Evolutionary conservation across 2,888 invertebrate species (phyloP).

Genomic region (Hetaerina titia): DNA sequence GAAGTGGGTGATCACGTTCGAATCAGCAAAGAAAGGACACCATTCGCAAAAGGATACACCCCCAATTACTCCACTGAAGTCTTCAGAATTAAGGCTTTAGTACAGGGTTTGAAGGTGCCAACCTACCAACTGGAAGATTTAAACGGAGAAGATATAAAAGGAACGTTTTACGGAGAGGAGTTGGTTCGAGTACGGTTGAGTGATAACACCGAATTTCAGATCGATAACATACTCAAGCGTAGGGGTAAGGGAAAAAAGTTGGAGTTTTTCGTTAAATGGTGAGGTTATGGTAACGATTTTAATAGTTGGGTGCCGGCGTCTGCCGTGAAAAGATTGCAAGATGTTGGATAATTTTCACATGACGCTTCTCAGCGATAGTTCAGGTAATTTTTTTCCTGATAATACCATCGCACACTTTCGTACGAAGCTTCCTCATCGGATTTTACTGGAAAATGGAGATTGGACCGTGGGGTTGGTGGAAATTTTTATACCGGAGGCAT

Average conservation of each 20-base stretch:
- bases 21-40: neutral
- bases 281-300: neutral
- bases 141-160: neutral
- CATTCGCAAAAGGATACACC: neutral
- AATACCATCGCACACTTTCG: too few relatives aligned
- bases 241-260: neutral
- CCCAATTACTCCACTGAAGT: neutral
- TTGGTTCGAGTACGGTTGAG: neutral
- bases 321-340: neutral
- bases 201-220: neutral
- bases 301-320: neutral
- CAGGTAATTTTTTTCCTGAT: too few relatives aligned
- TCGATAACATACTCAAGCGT: neutral
- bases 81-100: neutral
- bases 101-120: neutral
- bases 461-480: too few relatives aligned
- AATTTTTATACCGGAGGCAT: too few relatives aligned
- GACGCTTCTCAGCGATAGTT: too few relatives aligned
- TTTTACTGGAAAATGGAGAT: too few relatives aligned
- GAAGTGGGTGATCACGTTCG: too few relatives aligned
- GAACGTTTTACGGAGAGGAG: neutral
- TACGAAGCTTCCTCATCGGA: too few relatives aligned
- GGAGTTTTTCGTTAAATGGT: constrained; percentile 21
- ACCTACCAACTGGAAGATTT: constrained; percentile 7
- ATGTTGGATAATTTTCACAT: too few relatives aligned